Evolutionary conservation across 2,888 invertebrate species (phyloP), one percentile per base, ranked within the genome.

Genomic region (Tenthredo notha): DNA sequence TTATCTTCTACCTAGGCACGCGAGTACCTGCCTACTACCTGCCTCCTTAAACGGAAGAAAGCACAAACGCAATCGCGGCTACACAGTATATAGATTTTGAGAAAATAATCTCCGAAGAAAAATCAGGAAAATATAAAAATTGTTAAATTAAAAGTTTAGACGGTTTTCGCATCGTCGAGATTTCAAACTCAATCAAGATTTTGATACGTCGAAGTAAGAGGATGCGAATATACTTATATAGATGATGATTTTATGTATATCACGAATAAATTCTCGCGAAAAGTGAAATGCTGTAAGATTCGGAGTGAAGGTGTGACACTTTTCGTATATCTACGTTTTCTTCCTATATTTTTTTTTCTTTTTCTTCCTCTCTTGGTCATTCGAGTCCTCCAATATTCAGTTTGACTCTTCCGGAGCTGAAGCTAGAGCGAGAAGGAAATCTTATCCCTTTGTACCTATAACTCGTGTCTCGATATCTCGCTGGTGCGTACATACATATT

Each of bases 1-100:
- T 80, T 80, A 80, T 80, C 80, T 58, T n/a, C 2, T 37, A 67
- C 67, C 67, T 40, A 21, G 15, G 40, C 80, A 40, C 80, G 61
- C 80, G 80, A 58, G 40, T 43, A 40, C 74, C 21, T 43, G 18
- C 43, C n/a, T 43, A 43, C 40, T 25, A 43, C 43, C 9, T 4
- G 43, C 74, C 70, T n/a, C 70, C 18, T 25, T 70, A 70, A 61
- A 61, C 61, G 61, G 25, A 9, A 21, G 25, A 61, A 61, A 61
- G n/a, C 25, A 25, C 12, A 25, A n/a, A 54, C 54, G 21, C 4
- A 61, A 61, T 21, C 2, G 10, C 61, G 61, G 12, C 10, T 61
- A 25, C n/a, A 1, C 0, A 21, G 7, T 61, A 25, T 9, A 9
- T 6, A 9, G 12, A 25, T 50, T 50, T 54, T n/a, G 3, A 2